These are phyloP conservation scores for Myotis vivesi DNA, from an alignment of 2,797 vertebrate species.

Conservation along the genomic window DNA sequence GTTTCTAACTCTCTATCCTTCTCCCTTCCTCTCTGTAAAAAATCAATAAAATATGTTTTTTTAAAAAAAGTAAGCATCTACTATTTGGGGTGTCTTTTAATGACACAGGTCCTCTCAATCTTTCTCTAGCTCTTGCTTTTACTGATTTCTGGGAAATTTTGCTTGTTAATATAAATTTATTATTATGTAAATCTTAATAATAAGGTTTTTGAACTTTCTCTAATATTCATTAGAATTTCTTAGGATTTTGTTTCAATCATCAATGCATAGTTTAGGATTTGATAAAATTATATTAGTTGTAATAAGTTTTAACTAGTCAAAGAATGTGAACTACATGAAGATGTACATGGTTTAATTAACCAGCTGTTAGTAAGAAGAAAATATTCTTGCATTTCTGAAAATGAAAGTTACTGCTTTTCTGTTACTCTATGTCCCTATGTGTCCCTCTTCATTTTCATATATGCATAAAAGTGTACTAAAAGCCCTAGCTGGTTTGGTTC, in stretches of 20 bases:
- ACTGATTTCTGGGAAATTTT: neutral
- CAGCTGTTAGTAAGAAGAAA: neutral
- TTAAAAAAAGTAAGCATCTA: neutral
- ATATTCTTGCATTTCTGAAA: neutral
- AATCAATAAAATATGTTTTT: too few relatives aligned
- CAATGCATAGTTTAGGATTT: neutral
- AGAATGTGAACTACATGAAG: neutral
- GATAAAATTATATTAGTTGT: neutral
- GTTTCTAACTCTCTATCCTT: too few relatives aligned
- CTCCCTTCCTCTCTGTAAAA: too few relatives aligned
- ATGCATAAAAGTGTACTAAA: neutral
- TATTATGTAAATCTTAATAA: neutral
- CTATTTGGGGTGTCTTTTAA: neutral
- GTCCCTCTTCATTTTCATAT: neutral
- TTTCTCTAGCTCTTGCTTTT: neutral
- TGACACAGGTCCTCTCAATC: neutral
- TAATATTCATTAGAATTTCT: neutral
- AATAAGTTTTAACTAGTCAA: neutral
- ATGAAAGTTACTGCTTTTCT: neutral
- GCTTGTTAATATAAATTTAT: neutral
- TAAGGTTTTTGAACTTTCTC: neutral
- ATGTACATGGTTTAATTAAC: neutral
- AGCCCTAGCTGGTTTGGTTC: too few relatives aligned
- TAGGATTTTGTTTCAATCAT: conserved; percentile 26
- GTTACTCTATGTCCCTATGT: neutral